A percentile compares a stretch with the other conserved stretches of the same genome.
Evolutionary conservation across 2,797 vertebrate genomes (phyloP).

Genomic region (Phrynocephalus guinanensis): DNA sequence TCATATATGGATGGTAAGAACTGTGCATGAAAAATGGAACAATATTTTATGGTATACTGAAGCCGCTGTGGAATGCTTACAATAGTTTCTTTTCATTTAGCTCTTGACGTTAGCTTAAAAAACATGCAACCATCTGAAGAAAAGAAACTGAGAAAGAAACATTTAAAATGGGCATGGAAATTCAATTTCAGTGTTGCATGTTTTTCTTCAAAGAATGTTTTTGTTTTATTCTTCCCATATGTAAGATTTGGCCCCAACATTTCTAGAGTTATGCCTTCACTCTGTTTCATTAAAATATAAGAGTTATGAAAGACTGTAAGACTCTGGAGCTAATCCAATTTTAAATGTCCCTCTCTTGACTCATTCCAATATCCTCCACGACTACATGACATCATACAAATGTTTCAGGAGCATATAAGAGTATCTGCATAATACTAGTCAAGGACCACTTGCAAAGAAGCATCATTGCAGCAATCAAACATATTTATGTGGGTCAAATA

Average conservation of each 20-base stretch:
- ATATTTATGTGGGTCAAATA: too few relatives aligned
- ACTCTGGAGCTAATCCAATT: background rate
- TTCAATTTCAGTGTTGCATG: background rate
- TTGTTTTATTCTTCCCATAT: background rate
- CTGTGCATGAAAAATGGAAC: background rate
- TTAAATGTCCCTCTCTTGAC: background rate
- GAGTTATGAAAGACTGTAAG: background rate
- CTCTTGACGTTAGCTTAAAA: background rate
- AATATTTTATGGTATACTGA: background rate
- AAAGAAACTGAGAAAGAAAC: too few relatives aligned
- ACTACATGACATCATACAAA: background rate
- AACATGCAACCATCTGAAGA: background rate
- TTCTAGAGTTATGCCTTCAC: background rate
- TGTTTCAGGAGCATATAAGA: background rate
- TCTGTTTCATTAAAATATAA: background rate
- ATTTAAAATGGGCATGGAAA: background rate
- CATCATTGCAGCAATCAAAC: too few relatives aligned
- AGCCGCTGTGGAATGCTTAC: background rate
- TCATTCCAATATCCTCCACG: background rate
- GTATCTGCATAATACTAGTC: background rate
- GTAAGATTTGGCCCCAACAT: background rate
- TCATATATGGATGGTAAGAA: constrained; percentile 19
- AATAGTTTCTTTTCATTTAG: background rate
- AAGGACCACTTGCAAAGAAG: too few relatives aligned
- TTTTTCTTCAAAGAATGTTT: background rate